phyloP scores from a whole-genome alignment of 2,797 vertebrate species.

The Potorous gilbertii region DNA sequence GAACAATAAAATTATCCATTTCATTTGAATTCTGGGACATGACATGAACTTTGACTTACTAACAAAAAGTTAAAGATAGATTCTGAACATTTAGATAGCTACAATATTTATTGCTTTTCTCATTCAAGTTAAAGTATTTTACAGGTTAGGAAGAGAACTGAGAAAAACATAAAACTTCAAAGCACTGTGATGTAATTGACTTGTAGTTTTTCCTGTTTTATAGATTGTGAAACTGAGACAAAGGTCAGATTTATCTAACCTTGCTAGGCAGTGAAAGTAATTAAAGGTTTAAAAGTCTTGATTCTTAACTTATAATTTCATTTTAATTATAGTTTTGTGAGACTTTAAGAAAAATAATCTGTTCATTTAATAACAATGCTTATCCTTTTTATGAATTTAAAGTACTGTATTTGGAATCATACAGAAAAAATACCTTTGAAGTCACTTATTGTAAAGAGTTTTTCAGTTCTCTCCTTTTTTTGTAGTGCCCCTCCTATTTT shows the following conservation, averaged over 20 bases:
- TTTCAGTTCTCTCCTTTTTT: conserved; percentile 53
- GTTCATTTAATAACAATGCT: conserved; percentile 44
- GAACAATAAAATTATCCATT: conserved; percentile 16
- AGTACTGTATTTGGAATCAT: conserved; percentile 45
- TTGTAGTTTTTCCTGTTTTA: conserved; percentile 73
- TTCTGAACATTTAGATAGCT: conserved; percentile 68
- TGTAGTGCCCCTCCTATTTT: conserved; percentile 22
- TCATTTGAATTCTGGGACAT: conserved; percentile 50
- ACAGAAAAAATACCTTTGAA: conserved; percentile 64
- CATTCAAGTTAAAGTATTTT: conserved; percentile 57
- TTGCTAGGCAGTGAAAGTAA: conserved; percentile 57
- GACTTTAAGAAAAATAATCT: conserved; percentile 43
- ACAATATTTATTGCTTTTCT: conserved; percentile 75
- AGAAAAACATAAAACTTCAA: conserved; percentile 76
- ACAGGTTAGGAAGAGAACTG: conserved; percentile 71
- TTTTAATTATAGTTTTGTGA: conserved; percentile 45
- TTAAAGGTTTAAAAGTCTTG: conserved; percentile 58
- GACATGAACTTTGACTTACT: conserved; percentile 71
- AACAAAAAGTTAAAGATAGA: conserved; percentile 56
- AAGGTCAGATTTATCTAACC: conserved; percentile 69
- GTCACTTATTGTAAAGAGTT: conserved; percentile 53
- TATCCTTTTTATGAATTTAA: conserved; percentile 51
- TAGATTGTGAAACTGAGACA: conserved; percentile 74
- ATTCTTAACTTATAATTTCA: not conserved
- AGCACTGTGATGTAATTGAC: conserved; percentile 76